Percentiles rank a stretch among this genome's conserved stretches.
These are phyloP conservation scores for Sardina pilchardus DNA, from an alignment of 2,113 vertebrate genomes.

Conservation along the genomic window DNA sequence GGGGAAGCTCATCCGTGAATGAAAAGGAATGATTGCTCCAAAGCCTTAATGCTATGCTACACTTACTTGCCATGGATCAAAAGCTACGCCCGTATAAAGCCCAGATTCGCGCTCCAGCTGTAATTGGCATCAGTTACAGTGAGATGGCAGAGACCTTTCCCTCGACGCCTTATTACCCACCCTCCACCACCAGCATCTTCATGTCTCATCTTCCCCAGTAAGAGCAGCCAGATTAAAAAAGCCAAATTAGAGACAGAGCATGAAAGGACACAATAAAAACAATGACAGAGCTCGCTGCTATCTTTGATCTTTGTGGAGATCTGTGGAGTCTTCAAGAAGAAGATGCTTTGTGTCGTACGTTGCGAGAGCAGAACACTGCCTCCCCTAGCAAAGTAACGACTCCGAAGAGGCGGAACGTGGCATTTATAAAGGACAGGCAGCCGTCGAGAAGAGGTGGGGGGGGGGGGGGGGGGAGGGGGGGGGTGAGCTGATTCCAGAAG, in stretches of 20 bases:
- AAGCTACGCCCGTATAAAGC: background rate
- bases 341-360: background rate
- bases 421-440: conserved; percentile 1
- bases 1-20: background rate
- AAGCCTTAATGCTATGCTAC: background rate
- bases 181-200: background rate
- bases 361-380: background rate
- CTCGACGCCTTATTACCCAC: background rate
- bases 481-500: background rate
- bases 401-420: background rate
- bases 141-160: background rate
- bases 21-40: background rate
- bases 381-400: background rate
- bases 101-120: background rate
- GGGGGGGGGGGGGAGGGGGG: background rate
- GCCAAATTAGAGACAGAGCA: background rate
- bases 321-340: background rate
- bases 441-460: background rate
- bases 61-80: background rate
- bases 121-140: background rate
- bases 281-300: background rate
- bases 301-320: background rate
- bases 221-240: background rate
- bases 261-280: background rate
- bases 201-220: background rate